Conservation (phyloP, 2,888 invertebrate species). For the Erannis defoliaria region DNA sequence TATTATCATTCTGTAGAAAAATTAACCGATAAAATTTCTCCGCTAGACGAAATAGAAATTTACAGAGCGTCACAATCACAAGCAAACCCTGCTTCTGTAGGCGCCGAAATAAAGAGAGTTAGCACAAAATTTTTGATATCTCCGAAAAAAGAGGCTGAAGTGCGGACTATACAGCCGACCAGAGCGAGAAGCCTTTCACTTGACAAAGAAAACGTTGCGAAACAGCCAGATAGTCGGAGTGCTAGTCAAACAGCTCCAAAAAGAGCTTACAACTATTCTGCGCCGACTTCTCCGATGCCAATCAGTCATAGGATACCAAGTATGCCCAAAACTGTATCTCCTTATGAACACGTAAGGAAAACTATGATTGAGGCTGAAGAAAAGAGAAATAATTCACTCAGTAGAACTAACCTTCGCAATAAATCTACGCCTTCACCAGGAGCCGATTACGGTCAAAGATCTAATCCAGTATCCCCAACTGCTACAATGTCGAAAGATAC, state of each 20-base stretch:
- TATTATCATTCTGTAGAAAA: conserved; percentile 81
- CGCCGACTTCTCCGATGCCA: conserved; percentile 77
- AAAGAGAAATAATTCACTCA: conserved; percentile 68
- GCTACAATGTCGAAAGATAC: conserved; percentile 41
- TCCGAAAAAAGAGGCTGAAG: conserved; percentile 82
- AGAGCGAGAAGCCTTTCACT: conserved; percentile 78
- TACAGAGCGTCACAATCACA: conserved; percentile 69
- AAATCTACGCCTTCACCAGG: conserved; percentile 60
- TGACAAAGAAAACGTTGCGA: conserved; percentile 51
- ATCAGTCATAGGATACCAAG: conserved; percentile 71
- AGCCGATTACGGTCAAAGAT: conserved; percentile 46
- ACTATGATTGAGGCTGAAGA: conserved; percentile 76
- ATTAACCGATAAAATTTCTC: conserved; percentile 65
- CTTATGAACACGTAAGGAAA: conserved; percentile 75
- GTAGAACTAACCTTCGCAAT: conserved; percentile 56
- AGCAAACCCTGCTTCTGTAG: conserved; percentile 71
- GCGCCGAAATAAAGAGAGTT: conserved; percentile 81
- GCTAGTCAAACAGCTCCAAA: conserved; percentile 44
- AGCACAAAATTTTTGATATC: conserved; percentile 79
- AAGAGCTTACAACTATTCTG: conserved; percentile 79
- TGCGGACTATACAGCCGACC: conserved; percentile 76
- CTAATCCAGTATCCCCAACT: conserved; percentile 46
- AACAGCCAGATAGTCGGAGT: conserved; percentile 34
- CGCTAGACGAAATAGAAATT: conserved; percentile 69
- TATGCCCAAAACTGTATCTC: conserved; percentile 78